Percentiles rank a stretch among this genome's conserved stretches.
Conservation (phyloP, 2,797 vertebrate species). For the Sciurus vulgaris region DNA sequence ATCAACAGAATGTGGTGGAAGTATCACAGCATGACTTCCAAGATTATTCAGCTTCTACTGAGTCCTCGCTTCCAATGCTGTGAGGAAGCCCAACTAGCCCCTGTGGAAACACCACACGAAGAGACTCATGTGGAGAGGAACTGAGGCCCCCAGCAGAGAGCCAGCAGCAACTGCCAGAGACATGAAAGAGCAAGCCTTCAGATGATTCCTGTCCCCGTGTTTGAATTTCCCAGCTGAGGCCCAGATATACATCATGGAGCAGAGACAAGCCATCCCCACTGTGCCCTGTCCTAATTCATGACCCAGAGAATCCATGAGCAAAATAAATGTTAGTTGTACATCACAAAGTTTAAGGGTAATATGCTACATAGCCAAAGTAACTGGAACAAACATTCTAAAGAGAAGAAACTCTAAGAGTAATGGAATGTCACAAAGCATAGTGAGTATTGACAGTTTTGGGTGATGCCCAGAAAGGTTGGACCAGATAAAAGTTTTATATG, state of each 20-base stretch:
- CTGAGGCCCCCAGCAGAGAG: neutral
- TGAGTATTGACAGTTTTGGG: neutral
- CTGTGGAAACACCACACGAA: neutral
- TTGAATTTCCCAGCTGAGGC: neutral
- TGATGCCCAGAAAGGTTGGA: neutral
- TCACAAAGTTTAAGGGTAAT: slow-evolving; percentile 44
- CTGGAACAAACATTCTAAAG: slow-evolving; percentile 16
- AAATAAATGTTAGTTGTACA: slow-evolving; percentile 23
- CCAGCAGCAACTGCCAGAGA: neutral
- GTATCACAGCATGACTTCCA: slow-evolving; percentile 3
- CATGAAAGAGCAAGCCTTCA: neutral
- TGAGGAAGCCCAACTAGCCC: slow-evolving; percentile 51
- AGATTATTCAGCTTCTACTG: neutral
- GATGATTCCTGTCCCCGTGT: neutral
- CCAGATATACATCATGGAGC: neutral
- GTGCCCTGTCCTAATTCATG: slow-evolving; percentile 67
- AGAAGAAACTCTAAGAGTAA: neutral
- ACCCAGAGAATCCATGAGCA: slow-evolving; percentile 43
- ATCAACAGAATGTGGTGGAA: neutral
- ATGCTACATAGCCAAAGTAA: slow-evolving; percentile 21
- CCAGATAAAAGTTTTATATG: slow-evolving; percentile 32
- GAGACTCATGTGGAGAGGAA: slow-evolving; percentile 40
- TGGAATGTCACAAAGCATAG: neutral
- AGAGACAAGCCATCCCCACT: slow-evolving; percentile 48
- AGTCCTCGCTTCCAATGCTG: slow-evolving; percentile 42